Evolutionary conservation across 2,888 invertebrate genomes (phyloP).

Genomic region (Minunthozetes semirufus): DNA sequence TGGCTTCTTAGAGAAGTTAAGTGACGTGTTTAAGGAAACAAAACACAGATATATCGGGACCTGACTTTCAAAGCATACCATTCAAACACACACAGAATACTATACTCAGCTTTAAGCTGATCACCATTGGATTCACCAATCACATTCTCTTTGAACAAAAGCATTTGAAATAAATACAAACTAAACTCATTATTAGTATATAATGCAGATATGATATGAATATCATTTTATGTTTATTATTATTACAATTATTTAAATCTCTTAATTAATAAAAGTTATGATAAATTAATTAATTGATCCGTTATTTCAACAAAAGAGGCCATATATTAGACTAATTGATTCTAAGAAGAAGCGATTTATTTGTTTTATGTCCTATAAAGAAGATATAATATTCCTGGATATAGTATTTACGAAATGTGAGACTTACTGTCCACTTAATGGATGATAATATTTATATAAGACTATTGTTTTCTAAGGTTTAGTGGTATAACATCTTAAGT

Average conservation of each 20-base stretch:
- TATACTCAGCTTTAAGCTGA: too few relatives aligned
- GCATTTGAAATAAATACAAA: background rate
- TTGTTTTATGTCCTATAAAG: background rate
- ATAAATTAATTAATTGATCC: too few relatives aligned
- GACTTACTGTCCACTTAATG: constrained; percentile 17
- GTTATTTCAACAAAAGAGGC: too few relatives aligned
- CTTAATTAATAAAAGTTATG: too few relatives aligned
- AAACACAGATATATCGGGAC: background rate
- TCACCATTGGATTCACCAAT: background rate
- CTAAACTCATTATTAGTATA: too few relatives aligned
- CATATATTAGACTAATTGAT: too few relatives aligned
- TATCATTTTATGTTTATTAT: too few relatives aligned
- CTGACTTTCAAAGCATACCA: background rate
- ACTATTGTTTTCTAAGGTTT: background rate
- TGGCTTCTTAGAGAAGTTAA: background rate
- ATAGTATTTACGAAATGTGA: constrained; percentile 7
- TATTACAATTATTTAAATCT: background rate
- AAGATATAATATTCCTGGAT: background rate
- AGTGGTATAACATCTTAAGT: background rate
- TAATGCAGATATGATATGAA: too few relatives aligned
- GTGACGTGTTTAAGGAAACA: background rate
- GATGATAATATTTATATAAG: constrained; percentile 18
- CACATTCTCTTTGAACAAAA: background rate
- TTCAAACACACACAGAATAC: background rate
- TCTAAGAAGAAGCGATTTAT: background rate